Conservation (phyloP, 2,113 vertebrate genomes). For the Saccopteryx bilineata region DNA sequence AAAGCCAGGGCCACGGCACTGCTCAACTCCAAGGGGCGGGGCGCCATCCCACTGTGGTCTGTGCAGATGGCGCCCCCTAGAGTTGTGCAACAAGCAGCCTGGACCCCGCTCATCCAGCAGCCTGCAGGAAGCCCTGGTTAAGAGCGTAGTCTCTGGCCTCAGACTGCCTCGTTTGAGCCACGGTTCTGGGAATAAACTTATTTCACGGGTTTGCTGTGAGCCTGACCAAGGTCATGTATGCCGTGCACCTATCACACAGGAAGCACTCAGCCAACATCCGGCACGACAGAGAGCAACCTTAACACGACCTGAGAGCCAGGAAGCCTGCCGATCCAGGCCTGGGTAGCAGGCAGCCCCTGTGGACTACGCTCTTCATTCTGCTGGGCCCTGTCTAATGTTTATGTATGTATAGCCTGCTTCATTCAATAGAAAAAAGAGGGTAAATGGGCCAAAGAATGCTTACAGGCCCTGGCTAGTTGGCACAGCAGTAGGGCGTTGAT, state of each 20-base stretch:
- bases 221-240: rapidly evolving
- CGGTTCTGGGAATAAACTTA: neutral
- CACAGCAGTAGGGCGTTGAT: no score
- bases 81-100: neutral
- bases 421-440: neutral
- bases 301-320: neutral
- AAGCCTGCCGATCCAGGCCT: neutral
- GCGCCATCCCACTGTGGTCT: rapidly evolving
- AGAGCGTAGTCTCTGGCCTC: neutral
- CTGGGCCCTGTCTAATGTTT: neutral
- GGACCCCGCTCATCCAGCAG: neutral
- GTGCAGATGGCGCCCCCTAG: neutral
- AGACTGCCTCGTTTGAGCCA: neutral
- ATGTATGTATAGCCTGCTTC: neutral
- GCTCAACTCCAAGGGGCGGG: neutral
- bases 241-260: neutral
- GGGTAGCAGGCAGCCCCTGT: neutral
- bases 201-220: neutral
- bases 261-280: neutral
- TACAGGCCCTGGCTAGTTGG: no score
- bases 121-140: neutral
- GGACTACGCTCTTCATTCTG: neutral
- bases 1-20: neutral
- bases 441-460: neutral
- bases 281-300: neutral